Evolutionary conservation across 2,797 vertebrate species (phyloP), one percentile per base, ranked within the genome.

Genomic region (Glyptemys insculpta): DNA sequence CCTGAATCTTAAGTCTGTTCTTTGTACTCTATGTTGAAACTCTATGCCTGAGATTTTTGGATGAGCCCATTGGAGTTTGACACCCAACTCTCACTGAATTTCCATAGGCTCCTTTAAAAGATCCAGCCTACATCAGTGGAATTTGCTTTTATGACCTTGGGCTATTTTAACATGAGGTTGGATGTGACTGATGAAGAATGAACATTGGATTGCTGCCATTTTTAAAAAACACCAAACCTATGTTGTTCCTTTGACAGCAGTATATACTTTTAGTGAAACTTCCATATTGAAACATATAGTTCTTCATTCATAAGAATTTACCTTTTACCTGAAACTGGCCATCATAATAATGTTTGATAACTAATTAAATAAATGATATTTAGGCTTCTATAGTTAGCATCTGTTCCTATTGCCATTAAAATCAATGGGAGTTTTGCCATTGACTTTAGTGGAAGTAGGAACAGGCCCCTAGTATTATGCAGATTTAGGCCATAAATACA

Each of bases 271-370:
- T 6, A 0, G 31, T 62, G 37, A 85, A 10, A 15, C 87, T 91
- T 49, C 16, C 87, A 59, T 8, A 57, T 0, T 88, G n/a, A 91
- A 91, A 68, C 79, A 83, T 0, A 8, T 19, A 81, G 19, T 85
- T 91, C 85, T 88, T 52, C 74, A 44, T 34, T 84, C n/a, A 92
- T 95, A 94, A 93, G 80, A 76, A 47, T 92, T 94, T 65, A 5
- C 10, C 90, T 41, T 31, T 85, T 90, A 65, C 74, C 91, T 85
- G 76, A 47, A 92, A 31, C 12, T 79, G 9, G 5, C 83, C 21
- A 54, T 84, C 89, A 81, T 78, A 86, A 29, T 56, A 92, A 5
- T n/a, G 16, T 59, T 52, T 88, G 91, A 25, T 76, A 93, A 94
- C 83, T 87, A 92, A 89, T 91, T 81, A 47, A 91, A 81, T 49